phyloP scores from a whole-genome alignment of 2,888 invertebrate species.

The Trachelus iudaicus region DNA sequence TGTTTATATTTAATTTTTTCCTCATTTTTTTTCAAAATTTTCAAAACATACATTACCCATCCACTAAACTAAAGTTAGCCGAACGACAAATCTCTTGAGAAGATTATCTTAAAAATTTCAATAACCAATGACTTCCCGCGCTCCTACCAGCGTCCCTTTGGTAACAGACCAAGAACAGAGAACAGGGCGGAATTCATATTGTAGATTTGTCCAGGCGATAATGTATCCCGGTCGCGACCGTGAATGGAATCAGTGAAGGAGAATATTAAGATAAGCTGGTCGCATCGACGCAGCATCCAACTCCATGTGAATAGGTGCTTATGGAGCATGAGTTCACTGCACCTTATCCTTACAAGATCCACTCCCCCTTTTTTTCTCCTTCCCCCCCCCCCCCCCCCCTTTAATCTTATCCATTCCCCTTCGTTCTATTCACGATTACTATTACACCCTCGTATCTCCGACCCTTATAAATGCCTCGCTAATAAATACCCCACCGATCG shows the following conservation, averaged over 20 bases:
- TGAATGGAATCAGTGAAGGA: slow-evolving; percentile 39
- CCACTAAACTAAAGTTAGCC: neutral
- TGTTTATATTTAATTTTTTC: too few species aligned
- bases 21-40: neutral
- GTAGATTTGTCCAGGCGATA: slow-evolving; percentile 1
- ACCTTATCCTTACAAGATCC: slow-evolving; percentile 17
- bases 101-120: slow-evolving; percentile 9
- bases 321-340: slow-evolving; percentile 3
- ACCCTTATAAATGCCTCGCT: slow-evolving; percentile 1
- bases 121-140: neutral
- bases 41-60: neutral
- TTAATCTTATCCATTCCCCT: slow-evolving; percentile 13
- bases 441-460: slow-evolving; percentile 9
- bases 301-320: slow-evolving; percentile 5
- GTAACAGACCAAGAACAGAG: neutral
- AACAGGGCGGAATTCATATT: neutral
- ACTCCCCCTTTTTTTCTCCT: slow-evolving; percentile 12
- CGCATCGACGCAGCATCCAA: slow-evolving; percentile 5
- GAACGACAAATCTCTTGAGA: neutral
- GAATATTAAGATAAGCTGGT: slow-evolving; percentile 41
- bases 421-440: slow-evolving; percentile 9
- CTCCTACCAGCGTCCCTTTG: neutral
- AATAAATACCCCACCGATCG: neutral
- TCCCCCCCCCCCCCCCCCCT: slow-evolving; percentile 12
- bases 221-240: slow-evolving; percentile 6